A percentile compares a stretch with the other conserved stretches of the same genome.
Conservation (phyloP, 2,113 vertebrate species). For the Ictalurus punctatus region DNA sequence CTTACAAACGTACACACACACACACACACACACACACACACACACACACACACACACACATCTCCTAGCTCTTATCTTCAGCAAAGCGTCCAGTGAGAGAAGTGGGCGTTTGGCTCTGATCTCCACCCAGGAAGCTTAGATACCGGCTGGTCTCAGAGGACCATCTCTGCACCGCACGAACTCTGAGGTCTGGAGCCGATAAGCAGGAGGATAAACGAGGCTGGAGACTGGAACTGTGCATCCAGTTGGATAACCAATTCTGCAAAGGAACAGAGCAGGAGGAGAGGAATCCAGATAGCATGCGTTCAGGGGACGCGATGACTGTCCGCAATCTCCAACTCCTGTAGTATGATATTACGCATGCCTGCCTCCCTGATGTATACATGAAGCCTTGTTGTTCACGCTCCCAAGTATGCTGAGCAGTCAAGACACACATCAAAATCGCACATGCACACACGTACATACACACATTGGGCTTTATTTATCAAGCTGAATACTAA, state of each 20-base stretch:
- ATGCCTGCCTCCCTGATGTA: constrained; percentile 47
- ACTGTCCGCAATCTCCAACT: constrained; percentile 47
- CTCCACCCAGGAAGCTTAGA: constrained; percentile 46
- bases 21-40: background rate
- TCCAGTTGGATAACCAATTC: background rate
- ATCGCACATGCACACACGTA: background rate
- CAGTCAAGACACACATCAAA: background rate
- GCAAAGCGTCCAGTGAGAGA: background rate
- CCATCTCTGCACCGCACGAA: constrained; percentile 28
- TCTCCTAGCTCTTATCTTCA: constrained; percentile 29
- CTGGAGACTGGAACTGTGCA: constrained; percentile 24
- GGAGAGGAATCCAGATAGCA: constrained; percentile 36
- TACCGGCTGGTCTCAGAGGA: constrained; percentile 31
- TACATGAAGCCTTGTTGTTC: background rate
- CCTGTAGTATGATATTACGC: constrained; percentile 49
- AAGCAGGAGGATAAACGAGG: constrained; percentile 26
- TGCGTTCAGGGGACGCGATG: constrained; percentile 29
- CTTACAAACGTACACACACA: background rate
- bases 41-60: background rate
- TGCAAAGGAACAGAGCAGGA: background rate
- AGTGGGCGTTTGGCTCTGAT: constrained; percentile 24
- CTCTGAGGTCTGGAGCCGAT: constrained; percentile 34
- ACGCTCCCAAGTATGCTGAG: background rate
- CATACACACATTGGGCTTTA: background rate
- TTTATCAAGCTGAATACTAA: background rate